Percentiles rank a stretch among this genome's conserved stretches.
These are phyloP conservation scores for Platygyra sinensis DNA, from an alignment of 64 coral and sea anemone species.

Conservation along the genomic window DNA sequence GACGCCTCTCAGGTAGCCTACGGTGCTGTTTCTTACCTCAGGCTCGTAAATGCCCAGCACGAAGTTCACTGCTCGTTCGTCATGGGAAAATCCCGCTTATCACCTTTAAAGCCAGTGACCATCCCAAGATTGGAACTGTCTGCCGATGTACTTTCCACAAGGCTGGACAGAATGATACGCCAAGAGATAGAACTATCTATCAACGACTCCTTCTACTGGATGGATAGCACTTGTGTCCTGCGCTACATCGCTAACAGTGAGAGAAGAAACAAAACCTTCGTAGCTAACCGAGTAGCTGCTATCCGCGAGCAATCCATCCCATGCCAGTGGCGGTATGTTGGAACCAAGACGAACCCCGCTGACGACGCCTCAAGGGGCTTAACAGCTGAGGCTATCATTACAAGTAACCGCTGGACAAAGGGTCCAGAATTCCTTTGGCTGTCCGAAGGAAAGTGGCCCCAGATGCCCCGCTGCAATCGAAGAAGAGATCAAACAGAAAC, in stretches of 20 bases:
- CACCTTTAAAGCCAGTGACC: conserved; percentile 23
- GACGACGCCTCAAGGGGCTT: conserved; percentile 44
- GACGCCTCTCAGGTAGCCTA: too few species aligned
- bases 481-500: neutral
- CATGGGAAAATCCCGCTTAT: conserved; percentile 7
- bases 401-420: conserved; percentile 5
- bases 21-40: too few species aligned
- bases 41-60: too few species aligned
- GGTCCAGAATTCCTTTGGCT: conserved; percentile 29
- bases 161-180: conserved; percentile 15
- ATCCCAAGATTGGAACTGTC: conserved; percentile 25
- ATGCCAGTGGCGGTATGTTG: conserved; percentile 50
- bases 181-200: neutral
- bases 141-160: neutral
- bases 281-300: conserved; percentile 33
- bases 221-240: neutral
- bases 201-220: neutral
- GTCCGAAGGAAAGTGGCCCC: conserved; percentile 27
- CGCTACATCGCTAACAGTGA: conserved; percentile 11
- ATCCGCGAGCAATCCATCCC: conserved; percentile 48
- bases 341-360: conserved; percentile 27
- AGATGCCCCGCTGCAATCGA: conserved; percentile 12
- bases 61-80: neutral
- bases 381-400: conserved; percentile 7
- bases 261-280: conserved; percentile 40